Base-by-base conservation (phyloP, 2,888 invertebrate species). In the Hypomecis atomaria region DNA sequence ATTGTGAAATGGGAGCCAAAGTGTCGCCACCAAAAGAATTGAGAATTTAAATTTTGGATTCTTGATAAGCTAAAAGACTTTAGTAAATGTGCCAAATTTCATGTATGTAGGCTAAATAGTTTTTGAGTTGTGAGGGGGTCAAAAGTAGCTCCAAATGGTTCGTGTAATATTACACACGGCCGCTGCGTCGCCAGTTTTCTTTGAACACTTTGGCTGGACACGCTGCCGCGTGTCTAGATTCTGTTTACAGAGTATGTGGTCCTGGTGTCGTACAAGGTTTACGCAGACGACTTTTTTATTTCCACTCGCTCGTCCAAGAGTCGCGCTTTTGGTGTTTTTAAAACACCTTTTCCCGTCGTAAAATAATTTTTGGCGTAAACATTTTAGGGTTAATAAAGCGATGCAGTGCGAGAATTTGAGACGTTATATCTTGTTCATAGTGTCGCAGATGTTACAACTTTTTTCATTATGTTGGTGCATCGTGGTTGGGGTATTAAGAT, bases 231-330 rank as follows among this genome's bases (percentile, higher is more conserved):
- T n/a, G n/a, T n/a, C n/a, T n/a, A n/a, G 43, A 10, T 53, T 43
- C 57, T 57, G 60, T 47, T 13, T 43, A 9, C 23, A 52, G 13
- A 11, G 45, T 43, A 48, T 34, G 43, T 38, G 9, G 42, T 36
- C 11, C 5, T 43, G 52, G 55, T 59, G 50, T 65, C 73, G 63
- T 82, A 85, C 83, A 78, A 82, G 87, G 78, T 88, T 89, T 86
- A 84, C 81, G 78, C 74, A 78, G 87, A 88, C 85, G 90, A 84
- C 86, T 85, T 87, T 89, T 90, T 91, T 90, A 89, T 89, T 88
- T 87, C 84, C 84, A 84, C 78, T 83, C 82, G 83, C 83, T 81
- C 82, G 73, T 68, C 69, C 69, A 57, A 64, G 70, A 65, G 66
- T 68, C 71, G 62, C 65, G 65, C 65, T 72, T 70, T 72, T 66